A percentile compares a stretch with the other conserved stretches of the same genome.
Evolutionary conservation across 2,888 invertebrate species (phyloP).

Genomic region (Loripinus fragilis): DNA sequence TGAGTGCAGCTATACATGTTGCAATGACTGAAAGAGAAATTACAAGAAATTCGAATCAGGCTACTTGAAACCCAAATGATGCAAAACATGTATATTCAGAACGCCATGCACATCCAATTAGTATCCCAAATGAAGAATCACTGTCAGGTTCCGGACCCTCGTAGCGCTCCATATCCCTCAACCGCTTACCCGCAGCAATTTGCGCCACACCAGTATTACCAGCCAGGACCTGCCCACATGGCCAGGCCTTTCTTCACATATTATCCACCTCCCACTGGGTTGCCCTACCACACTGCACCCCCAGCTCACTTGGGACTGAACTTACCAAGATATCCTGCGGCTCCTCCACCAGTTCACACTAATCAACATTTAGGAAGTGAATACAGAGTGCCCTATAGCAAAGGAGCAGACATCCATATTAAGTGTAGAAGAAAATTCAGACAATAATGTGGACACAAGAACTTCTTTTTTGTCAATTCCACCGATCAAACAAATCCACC

Average conservation of each 20-base stretch:
- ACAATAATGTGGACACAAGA: neutral
- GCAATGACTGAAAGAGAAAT: neutral
- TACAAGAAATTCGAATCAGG: neutral
- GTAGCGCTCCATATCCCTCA: neutral
- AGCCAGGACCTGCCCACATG: neutral
- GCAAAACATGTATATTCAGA: too few relatives aligned
- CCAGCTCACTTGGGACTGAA: too few relatives aligned
- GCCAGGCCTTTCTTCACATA: too few relatives aligned
- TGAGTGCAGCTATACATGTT: neutral
- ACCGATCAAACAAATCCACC: conserved; percentile 3
- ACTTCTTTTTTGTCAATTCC: conserved; percentile 8
- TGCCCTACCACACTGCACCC: too few relatives aligned
- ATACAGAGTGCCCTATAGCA: too few relatives aligned
- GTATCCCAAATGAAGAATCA: neutral
- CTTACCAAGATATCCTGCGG: too few relatives aligned
- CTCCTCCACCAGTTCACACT: too few relatives aligned
- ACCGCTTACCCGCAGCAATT: neutral
- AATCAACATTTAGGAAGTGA: too few relatives aligned
- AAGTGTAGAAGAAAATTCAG: too few relatives aligned
- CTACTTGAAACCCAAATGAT: too few relatives aligned
- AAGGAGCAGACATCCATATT: neutral
- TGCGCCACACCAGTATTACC: neutral
- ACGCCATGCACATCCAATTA: conserved; percentile 12
- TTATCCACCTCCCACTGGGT: too few relatives aligned
- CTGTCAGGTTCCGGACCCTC: neutral